These are phyloP conservation scores for Mythimna ferrago DNA, from an alignment of 2,888 invertebrate species.

Conservation along the genomic window DNA sequence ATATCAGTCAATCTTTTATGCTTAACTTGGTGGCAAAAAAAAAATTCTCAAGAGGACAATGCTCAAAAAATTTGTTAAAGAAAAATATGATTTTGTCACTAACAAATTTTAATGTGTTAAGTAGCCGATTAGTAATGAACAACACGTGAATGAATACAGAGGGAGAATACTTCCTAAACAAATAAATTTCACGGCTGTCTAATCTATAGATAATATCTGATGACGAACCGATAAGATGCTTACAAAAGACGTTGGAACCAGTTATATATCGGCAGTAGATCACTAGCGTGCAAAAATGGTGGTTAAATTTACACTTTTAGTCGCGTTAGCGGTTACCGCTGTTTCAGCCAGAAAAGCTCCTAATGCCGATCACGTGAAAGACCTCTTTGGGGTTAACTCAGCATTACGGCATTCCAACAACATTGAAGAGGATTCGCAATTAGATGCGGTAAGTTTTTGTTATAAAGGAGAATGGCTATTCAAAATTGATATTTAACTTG, in stretches of 20 bases:
- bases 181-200: slow-evolving; percentile 23
- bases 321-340: slow-evolving; percentile 61
- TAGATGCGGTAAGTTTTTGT: slow-evolving; percentile 76
- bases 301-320: slow-evolving; percentile 64
- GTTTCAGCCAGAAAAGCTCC: slow-evolving; percentile 70
- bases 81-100: background rate
- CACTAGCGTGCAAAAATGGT: slow-evolving; percentile 63
- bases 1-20: background rate
- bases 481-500: too few relatives aligned
- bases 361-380: slow-evolving; percentile 70
- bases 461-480: too few relatives aligned
- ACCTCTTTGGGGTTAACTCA: slow-evolving; percentile 56
- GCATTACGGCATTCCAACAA: slow-evolving; percentile 67
- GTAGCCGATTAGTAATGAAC: too few relatives aligned
- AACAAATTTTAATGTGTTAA: background rate
- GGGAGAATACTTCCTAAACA: background rate
- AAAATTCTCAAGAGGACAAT: too few relatives aligned
- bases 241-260: slow-evolving; percentile 51
- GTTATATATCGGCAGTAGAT: slow-evolving; percentile 24
- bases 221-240: slow-evolving; percentile 51
- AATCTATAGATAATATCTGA: slow-evolving; percentile 49
- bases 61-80: background rate
- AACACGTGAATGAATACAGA: too few relatives aligned
- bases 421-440: slow-evolving; percentile 73
- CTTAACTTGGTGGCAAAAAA: background rate